A percentile compares a stretch with the other conserved stretches of the same genome.
Conservation (phyloP, 1,140 invertebrate species). For the Leptonema lineaticorne region DNA sequence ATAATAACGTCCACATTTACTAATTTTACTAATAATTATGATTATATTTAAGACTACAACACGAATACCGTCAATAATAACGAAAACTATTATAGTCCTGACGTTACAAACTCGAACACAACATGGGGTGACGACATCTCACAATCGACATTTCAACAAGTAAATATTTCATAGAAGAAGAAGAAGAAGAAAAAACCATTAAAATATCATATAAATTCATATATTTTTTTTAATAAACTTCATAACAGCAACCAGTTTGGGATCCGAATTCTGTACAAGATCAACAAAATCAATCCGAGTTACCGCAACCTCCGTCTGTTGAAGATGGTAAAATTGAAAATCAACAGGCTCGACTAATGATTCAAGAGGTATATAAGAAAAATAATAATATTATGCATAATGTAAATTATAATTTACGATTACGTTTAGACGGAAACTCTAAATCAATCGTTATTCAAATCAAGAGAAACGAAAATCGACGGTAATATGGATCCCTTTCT, state of each 20-base stretch:
- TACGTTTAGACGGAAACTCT: slow-evolving; percentile 44
- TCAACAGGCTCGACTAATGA: slow-evolving; percentile 42
- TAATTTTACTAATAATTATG: not conserved
- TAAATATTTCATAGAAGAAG: too few relatives aligned
- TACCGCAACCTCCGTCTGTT: slow-evolving; percentile 29
- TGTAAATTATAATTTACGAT: not conserved
- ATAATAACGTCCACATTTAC: not conserved
- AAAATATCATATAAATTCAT: too few relatives aligned
- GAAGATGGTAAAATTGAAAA: slow-evolving; percentile 35
- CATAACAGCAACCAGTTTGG: slow-evolving; percentile 41
- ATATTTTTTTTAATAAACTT: not conserved
- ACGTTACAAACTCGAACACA: slow-evolving; percentile 54
- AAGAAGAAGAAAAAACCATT: too few relatives aligned
- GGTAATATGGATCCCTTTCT: slow-evolving; percentile 64
- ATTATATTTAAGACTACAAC: slow-evolving; percentile 46
- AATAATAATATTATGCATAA: not conserved
- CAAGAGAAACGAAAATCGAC: slow-evolving; percentile 67
- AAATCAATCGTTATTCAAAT: slow-evolving; percentile 63
- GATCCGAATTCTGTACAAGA: slow-evolving; percentile 48
- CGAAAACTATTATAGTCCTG: slow-evolving; percentile 50
- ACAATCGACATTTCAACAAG: slow-evolving; percentile 1
- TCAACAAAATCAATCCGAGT: slow-evolving; percentile 30
- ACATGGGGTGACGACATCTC: slow-evolving; percentile 45
- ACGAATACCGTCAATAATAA: slow-evolving; percentile 50
- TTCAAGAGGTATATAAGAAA: slow-evolving; percentile 34